Evolutionary conservation across 2,888 invertebrate species (phyloP).

Genomic region (Cloeon dipterum): DNA sequence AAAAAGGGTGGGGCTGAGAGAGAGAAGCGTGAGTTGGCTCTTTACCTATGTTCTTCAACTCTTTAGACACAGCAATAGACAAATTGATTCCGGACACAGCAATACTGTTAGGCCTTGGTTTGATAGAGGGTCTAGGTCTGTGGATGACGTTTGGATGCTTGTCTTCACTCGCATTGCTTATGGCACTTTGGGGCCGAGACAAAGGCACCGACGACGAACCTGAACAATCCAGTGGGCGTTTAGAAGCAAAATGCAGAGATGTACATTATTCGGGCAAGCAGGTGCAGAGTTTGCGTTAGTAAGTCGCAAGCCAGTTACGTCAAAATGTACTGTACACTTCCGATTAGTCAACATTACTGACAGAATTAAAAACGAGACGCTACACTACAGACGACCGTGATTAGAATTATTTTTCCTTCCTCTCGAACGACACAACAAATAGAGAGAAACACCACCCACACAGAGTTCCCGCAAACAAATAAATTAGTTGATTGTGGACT

Average conservation of each 20-base stretch:
- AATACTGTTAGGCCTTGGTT: constrained; percentile 59
- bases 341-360: too few relatives aligned
- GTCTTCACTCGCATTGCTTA: constrained; percentile 45
- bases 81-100: constrained; percentile 72
- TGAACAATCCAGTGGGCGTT: constrained; percentile 4
- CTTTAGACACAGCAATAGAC: constrained; percentile 3
- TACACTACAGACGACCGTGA: too few relatives aligned
- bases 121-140: constrained; percentile 26
- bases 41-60: constrained; percentile 3
- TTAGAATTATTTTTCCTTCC: too few relatives aligned
- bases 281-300: constrained; percentile 2
- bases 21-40: background rate
- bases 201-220: constrained; percentile 52
- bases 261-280: constrained; percentile 1
- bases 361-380: too few relatives aligned
- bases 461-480: too few relatives aligned
- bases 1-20: too few relatives aligned
- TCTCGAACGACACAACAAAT: too few relatives aligned
- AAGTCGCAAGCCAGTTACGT: too few relatives aligned
- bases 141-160: constrained; percentile 25
- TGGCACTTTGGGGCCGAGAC: constrained; percentile 69
- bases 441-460: too few relatives aligned
- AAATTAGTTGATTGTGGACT: too few relatives aligned
- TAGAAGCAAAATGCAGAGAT: constrained; percentile 27
- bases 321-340: too few relatives aligned